These are phyloP conservation scores for Conus ventricosus DNA, from an alignment of 1,140 invertebrate genomes.

Conservation along the genomic window DNA sequence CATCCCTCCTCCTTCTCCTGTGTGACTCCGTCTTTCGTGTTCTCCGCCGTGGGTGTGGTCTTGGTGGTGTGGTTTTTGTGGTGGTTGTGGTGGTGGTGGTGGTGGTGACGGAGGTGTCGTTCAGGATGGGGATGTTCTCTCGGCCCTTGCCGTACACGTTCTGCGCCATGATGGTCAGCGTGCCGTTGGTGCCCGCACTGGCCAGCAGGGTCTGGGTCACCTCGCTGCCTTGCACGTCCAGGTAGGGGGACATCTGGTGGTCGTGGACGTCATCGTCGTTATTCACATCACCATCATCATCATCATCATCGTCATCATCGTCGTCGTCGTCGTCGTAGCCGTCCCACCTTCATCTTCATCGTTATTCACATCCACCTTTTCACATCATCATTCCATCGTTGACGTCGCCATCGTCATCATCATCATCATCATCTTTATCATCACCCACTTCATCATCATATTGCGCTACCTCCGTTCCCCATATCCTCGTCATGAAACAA, in stretches of 20 bases:
- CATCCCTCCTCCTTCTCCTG: not conserved
- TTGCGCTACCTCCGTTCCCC: no score
- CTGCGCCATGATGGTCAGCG: slow-evolving; percentile 26
- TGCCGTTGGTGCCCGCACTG: not conserved
- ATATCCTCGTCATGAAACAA: no score
- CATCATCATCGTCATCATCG: not conserved
- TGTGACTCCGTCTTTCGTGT: not conserved
- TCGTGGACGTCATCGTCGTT: not conserved
- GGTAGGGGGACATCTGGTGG: not conserved
- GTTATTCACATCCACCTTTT: no score
- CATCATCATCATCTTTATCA: no score
- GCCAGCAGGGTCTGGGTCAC: slow-evolving; percentile 11
- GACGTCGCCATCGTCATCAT: no score
- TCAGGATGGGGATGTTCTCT: not conserved
- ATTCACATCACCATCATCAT: not conserved
- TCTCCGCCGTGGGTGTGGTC: not conserved
- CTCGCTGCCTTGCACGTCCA: not conserved
- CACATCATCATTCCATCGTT: no score
- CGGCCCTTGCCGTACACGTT: slow-evolving; percentile 4
- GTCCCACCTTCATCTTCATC: no score
- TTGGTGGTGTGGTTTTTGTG: not conserved
- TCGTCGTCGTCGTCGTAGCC: no score
- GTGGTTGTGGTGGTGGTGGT: slow-evolving; percentile 5
- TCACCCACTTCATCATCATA: no score
- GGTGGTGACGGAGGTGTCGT: not conserved